A percentile compares a stretch with the other conserved stretches of the same genome.
phyloP scores from a whole-genome alignment of 2,888 invertebrate species.

The Cephus sareptanus region DNA sequence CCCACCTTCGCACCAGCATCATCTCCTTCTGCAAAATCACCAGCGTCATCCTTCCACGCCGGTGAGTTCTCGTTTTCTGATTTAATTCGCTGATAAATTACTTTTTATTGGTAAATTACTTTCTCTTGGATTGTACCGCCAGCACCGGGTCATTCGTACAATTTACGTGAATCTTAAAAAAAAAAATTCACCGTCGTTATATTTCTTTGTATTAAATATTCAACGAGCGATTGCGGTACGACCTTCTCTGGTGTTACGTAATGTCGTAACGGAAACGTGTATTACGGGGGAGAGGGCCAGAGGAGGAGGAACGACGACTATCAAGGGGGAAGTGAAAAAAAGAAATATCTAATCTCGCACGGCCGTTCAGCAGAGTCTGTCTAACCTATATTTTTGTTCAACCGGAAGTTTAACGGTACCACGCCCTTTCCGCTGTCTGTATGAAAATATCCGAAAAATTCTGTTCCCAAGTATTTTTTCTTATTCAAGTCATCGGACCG shows the following conservation, averaged over 20 bases:
- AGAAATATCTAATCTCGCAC: conserved; percentile 42
- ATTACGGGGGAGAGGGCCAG: not conserved
- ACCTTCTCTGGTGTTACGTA: not conserved
- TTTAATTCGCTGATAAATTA: not conserved
- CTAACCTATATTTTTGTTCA: conserved; percentile 19
- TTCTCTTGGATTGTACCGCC: not conserved
- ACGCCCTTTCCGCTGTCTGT: conserved; percentile 1
- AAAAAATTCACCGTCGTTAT: no score
- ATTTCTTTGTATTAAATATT: not conserved
- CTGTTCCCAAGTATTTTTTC: not conserved
- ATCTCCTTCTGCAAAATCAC: conserved; percentile 52
- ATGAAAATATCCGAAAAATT: not conserved
- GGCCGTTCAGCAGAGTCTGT: conserved; percentile 37
- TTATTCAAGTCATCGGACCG: not conserved
- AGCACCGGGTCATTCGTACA: not conserved
- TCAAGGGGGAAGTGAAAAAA: conserved; percentile 27
- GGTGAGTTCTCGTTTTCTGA: conserved; percentile 41
- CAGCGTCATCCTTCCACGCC: conserved; percentile 55
- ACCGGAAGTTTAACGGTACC: not conserved
- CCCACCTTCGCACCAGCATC: conserved; percentile 45
- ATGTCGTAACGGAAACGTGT: not conserved
- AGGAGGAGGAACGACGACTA: not conserved
- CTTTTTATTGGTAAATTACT: not conserved
- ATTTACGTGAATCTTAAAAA: not conserved
- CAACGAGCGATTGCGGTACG: not conserved